phyloP scores from a whole-genome alignment of 2,888 invertebrate genomes.

The Pachymerium ferrugineum region DNA sequence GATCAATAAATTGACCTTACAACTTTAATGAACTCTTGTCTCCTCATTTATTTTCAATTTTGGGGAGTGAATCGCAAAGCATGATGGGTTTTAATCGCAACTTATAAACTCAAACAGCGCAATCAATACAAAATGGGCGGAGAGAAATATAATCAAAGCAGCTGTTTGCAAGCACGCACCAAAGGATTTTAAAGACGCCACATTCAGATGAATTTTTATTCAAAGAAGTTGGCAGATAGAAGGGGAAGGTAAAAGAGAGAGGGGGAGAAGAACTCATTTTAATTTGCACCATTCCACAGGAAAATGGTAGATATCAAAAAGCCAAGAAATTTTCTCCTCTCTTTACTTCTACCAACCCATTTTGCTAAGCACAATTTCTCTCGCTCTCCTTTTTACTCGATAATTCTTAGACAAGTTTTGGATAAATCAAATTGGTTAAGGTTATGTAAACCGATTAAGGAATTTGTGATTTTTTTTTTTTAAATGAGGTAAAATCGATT shows the following conservation, averaged over 20 bases:
- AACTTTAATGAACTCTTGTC: constrained; percentile 13
- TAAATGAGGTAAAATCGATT: too few species aligned
- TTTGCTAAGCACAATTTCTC: too few species aligned
- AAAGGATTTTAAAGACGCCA: background rate
- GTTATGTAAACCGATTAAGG: too few species aligned
- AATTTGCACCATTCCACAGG: background rate
- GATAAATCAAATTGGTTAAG: too few species aligned
- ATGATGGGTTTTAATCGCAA: constrained; percentile 13
- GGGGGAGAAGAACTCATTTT: background rate
- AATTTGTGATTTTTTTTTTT: too few species aligned
- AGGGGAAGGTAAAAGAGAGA: too few species aligned
- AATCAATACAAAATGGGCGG: constrained; percentile 8
- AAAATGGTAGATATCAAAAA: background rate
- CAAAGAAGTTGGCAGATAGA: background rate
- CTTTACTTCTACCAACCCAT: too few species aligned
- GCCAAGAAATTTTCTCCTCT: background rate
- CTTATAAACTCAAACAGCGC: constrained; percentile 1
- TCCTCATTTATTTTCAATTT: constrained; percentile 13
- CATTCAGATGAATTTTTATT: constrained; percentile 1
- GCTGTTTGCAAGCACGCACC: constrained; percentile 13
- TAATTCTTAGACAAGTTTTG: too few species aligned
- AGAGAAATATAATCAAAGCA: constrained; percentile 13
- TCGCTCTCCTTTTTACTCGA: too few species aligned
- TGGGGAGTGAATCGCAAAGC: background rate
- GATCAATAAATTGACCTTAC: constrained; percentile 8